phyloP scores from a whole-genome alignment of 2,888 invertebrate species.

The Sipha maydis region DNA sequence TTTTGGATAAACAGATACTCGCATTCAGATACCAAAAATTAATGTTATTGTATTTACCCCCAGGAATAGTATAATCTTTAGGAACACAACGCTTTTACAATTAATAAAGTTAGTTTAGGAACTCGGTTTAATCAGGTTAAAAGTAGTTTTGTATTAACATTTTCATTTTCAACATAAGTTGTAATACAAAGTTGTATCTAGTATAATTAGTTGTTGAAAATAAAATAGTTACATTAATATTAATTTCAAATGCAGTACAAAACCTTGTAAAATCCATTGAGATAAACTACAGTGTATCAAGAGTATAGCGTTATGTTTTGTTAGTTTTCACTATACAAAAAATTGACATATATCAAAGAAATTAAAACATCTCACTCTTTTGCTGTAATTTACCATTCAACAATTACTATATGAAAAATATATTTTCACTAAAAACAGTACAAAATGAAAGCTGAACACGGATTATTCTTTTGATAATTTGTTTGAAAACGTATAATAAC shows the following conservation, averaged over 20 bases:
- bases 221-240: background rate
- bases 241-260: background rate
- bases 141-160: background rate
- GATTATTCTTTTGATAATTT: no score
- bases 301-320: background rate
- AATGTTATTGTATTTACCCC: background rate
- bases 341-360: background rate
- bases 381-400: no score
- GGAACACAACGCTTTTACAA: background rate
- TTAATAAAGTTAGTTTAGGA: background rate
- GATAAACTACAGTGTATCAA: background rate
- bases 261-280: background rate
- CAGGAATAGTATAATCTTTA: background rate
- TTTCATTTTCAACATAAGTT: constrained; percentile 26
- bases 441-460: no score
- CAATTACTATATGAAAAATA: no score
- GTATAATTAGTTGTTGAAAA: constrained; percentile 23
- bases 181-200: background rate
- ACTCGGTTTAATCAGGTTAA: background rate
- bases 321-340: no score
- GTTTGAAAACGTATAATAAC: no score
- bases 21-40: background rate
- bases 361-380: background rate
- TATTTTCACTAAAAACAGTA: no score
- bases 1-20: background rate